Evolutionary conservation across 2,888 invertebrate species (phyloP).

Genomic region (Aquatica leii): DNA sequence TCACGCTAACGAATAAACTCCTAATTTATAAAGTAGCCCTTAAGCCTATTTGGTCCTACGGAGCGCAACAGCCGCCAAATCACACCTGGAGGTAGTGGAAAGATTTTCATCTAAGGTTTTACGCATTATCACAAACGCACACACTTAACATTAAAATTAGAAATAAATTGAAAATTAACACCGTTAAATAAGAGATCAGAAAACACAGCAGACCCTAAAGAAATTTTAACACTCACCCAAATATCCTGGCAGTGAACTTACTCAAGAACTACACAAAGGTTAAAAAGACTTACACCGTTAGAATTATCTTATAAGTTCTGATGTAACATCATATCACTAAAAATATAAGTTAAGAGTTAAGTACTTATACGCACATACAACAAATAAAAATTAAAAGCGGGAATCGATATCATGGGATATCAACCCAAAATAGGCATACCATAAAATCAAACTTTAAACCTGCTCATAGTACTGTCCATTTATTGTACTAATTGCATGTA

Average conservation of each 20-base stretch:
- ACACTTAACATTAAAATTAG: constrained; percentile 13
- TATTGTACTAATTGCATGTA: too few species aligned
- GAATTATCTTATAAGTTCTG: too few species aligned
- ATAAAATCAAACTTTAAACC: too few species aligned
- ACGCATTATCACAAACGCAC: constrained; percentile 10
- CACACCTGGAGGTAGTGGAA: constrained; percentile 4
- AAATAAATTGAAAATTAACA: constrained; percentile 10
- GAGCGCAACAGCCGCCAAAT: background rate
- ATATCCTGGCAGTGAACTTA: constrained; percentile 9
- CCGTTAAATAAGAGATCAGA: constrained; percentile 12
- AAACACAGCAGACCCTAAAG: constrained; percentile 6
- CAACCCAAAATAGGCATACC: too few species aligned
- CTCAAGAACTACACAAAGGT: constrained; percentile 9
- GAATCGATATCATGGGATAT: too few species aligned
- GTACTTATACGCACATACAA: too few species aligned
- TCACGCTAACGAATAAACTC: constrained; percentile 2
- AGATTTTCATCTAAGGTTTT: background rate
- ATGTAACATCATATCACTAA: too few species aligned
- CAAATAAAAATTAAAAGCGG: too few species aligned
- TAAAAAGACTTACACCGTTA: too few species aligned
- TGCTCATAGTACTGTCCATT: too few species aligned
- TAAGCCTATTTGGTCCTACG: constrained; percentile 13
- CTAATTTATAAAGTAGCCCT: too few species aligned
- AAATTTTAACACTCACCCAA: constrained; percentile 5
- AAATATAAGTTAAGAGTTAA: too few species aligned